Conservation (phyloP, 2,797 vertebrate genomes). For the Bufotes viridis region DNA sequence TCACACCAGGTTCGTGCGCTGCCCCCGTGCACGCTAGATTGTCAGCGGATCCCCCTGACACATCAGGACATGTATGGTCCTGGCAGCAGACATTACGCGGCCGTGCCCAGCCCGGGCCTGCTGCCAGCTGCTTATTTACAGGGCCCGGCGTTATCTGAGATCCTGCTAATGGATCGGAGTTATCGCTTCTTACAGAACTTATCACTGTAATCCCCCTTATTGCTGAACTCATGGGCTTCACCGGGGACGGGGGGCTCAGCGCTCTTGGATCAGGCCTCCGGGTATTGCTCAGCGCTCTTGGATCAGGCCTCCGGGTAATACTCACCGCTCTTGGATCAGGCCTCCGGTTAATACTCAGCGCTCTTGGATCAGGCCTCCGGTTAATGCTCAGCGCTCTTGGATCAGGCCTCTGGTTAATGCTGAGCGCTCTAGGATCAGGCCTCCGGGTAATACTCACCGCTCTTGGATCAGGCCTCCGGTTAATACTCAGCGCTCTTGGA, state of each 20-base stretch:
- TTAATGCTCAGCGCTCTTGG: too few relatives aligned
- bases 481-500: too few relatives aligned
- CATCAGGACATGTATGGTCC: background rate
- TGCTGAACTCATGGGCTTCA: conserved; percentile 16
- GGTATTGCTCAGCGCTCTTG: background rate
- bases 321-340: too few relatives aligned
- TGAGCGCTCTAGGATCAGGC: too few relatives aligned
- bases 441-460: too few relatives aligned
- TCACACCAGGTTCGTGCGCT: too few relatives aligned
- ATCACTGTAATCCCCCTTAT: conserved; percentile 13
- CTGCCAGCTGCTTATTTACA: conserved; percentile 39
- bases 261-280: background rate
- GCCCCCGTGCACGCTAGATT: background rate
- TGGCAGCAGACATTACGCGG: background rate
- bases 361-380: too few relatives aligned
- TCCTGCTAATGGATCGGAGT: conserved; percentile 48
- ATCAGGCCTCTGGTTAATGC: too few relatives aligned
- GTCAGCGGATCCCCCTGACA: background rate
- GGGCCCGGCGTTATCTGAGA: conserved; percentile 26
- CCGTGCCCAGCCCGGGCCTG: conserved; percentile 24
- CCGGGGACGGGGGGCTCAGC: background rate
- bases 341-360: too few relatives aligned
- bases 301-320: too few relatives aligned
- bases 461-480: too few relatives aligned
- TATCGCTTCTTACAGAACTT: background rate